phyloP scores from a whole-genome alignment of 1,140 invertebrate species.

The Stratiolaelaps scimitus region DNA sequence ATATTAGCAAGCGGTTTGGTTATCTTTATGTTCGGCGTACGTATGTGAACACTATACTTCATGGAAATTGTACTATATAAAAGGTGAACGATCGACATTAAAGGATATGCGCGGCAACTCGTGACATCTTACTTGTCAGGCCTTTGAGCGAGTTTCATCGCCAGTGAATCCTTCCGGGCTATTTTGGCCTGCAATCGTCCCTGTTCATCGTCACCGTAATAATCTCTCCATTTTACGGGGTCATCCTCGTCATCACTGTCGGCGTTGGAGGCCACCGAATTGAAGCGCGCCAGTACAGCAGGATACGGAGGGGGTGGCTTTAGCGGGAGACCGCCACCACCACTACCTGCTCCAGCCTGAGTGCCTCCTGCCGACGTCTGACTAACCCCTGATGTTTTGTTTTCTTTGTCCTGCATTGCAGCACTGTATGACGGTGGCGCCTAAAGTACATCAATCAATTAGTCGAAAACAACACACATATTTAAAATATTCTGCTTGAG shows the following conservation, averaged over 20 bases:
- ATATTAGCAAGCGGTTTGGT: too few relatives aligned
- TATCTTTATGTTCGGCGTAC: too few relatives aligned
- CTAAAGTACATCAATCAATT: not conserved
- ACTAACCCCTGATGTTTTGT: not conserved
- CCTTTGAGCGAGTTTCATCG: slow-evolving; percentile 76
- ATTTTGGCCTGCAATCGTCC: slow-evolving; percentile 71
- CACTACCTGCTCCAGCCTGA: not conserved
- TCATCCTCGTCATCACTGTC: slow-evolving; percentile 34
- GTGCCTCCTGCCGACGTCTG: too few relatives aligned
- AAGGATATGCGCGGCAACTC: too few relatives aligned
- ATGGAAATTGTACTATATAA: too few relatives aligned
- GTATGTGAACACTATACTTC: too few relatives aligned
- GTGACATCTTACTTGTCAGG: slow-evolving; percentile 52
- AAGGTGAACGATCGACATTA: too few relatives aligned
- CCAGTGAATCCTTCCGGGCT: slow-evolving; percentile 86
- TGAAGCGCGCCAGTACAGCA: slow-evolving; percentile 12
- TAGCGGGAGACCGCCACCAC: not conserved
- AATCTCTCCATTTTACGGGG: slow-evolving; percentile 37
- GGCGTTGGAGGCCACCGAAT: slow-evolving; percentile 10
- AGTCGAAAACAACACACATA: too few relatives aligned
- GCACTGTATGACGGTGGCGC: slow-evolving; percentile 25
- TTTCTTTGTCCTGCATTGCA: slow-evolving; percentile 27
- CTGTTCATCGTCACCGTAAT: slow-evolving; percentile 38
- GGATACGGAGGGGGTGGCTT: slow-evolving; percentile 25
- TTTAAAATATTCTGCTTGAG: too few relatives aligned